Base-by-base conservation (phyloP, 1,140 invertebrate genomes). In the Drosophila punjabiensis region DNA sequence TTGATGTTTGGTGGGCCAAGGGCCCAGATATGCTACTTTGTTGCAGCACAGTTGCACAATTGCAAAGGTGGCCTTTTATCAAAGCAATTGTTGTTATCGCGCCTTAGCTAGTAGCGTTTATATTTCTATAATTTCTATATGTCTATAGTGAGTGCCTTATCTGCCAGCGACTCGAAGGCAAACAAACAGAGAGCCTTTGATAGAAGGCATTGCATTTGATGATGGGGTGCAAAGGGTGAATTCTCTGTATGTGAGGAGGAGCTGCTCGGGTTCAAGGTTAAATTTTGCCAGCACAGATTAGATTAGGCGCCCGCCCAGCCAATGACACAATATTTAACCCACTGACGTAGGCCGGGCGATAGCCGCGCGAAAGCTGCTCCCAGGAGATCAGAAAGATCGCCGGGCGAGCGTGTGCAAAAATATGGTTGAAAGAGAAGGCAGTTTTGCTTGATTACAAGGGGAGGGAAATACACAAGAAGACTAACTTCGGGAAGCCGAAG, bases 161-260 rank as follows among this genome's bases (percentile, higher is more conserved):
- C 81, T 53, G 48, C 62, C 53, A 47, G 80, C 67, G 24, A 63
- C 55, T 63, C 48, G 48, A 76, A 76, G 53, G 55, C 28, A 60
- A 56, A 55, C 32, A 65, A 58, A 48, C 30, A 63, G 35, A 30
- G 33, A 30, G 33, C 20, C 70, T 71, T 71, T 71, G 35, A 43
- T 71, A 73, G 53, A 71, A 61, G 9, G 45, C 70, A 43, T 32
- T 74, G 70, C 55, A 74, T 73, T 62, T 43, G 55, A 52, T 37
- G 68, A 61, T 53, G 55, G 70, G 45, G 68, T 61, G 68, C 70
- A 74, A 74, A 74, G 55, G 70, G 70, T 74, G 47, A 52, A 61
- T 35, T 43, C 16, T 50, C 16, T 50, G 67, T 50, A 28, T 48
- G 16, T 37, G 53, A 28, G 32, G 53, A 28, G 32, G 28, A 30